Base-by-base conservation (phyloP, 2,797 vertebrate species). In the Pygocentrus nattereri region DNA sequence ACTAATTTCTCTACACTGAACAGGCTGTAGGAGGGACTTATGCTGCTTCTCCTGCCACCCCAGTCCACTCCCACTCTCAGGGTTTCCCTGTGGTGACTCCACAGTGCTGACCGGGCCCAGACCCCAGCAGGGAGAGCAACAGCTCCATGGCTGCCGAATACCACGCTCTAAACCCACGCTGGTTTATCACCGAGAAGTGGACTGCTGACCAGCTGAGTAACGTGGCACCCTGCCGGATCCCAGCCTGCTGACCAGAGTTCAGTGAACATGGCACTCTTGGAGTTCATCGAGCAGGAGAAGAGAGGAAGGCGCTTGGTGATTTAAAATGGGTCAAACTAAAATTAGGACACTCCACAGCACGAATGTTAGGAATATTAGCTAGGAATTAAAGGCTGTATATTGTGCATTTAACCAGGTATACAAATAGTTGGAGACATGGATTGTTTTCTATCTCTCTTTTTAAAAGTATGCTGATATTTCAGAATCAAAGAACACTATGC, bases 71-170 rank as follows among this genome's bases (percentile, higher is more conserved):
- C n/a, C 62, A 44, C 11, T 56, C 58, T 65, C 56, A 1, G 13
- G 5, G 49, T 59, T 74, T 54, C 81, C 74, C 72, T 52, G 61
- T 44, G 18, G 49, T 54, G 49, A 61, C 74, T 79, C 41, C 59
- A 65, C 18, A 76, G 34, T 34, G n/a, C 10, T 76, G 65, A 79
- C 58, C 74, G 65, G 70, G 38, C 25, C 64, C 41, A 64, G 65
- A 75, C 38, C 59, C 47, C 74, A 65, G 74, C 81, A 77, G 81
- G 70, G 50, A 34, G 49, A 16, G 47, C 27, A 18, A 79, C 71
- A 65, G 5, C 27, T 52, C 30, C 47, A 34, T 56, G 64, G 56
- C 44, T 81, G 49, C 56, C 12, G 30, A 49, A 50, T n/a, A 25
- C 47, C 74, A 62, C 16, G 74, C 44, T 30, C 15, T 30, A 54